Evolutionary conservation across 2,113 vertebrate genomes (phyloP), one percentile per base, ranked within the genome.

Genomic region (Eretmochelys imbricata): DNA sequence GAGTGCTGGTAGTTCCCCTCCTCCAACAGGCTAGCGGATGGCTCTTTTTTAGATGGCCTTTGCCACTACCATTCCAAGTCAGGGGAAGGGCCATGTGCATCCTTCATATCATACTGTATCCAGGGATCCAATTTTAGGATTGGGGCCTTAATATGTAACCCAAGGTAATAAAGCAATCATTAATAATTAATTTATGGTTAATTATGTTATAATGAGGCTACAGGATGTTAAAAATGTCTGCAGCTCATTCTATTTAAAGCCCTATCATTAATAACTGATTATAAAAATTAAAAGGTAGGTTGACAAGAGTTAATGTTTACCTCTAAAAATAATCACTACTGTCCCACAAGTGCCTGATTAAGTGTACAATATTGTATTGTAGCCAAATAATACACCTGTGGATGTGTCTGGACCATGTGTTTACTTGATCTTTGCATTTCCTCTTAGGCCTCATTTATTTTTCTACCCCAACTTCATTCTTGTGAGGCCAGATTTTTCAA

Each of bases 351-450:
- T 27, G 17, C 13, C 8, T 94, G 78, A 49, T 51, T 19, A 10
- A 79, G 46, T 31, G 5, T 50, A 91, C 93, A 85, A 80, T 80
- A n/a, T 48, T 76, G 35, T 94, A 76, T 86, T 86, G 48, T 2
- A 86, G 13, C 85, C 80, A 88, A 87, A 20, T 19, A 86, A 78
- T 20, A 48, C 29, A 35, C 81, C 87, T 90, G 20, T 82, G 69
- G 80, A 19, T 42, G 46, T 19, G 19, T 62, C 54, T 93, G 31
- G 87, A 89, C 20, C 20, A 20, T 0, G 1, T 0, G 14, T 82
- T 31, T 89, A 85, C 49, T 95, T 93, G 11, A 76, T 55, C 35
- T 90, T 72, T 49, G 27, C 80, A 20, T 95, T 95, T 94, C 85
- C 49, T 96, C 12, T 42, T 65, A 16, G 88, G 88, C 92, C 65